phyloP scores from a whole-genome alignment of 2,888 invertebrate species.

The Bellardia bayeri region DNA sequence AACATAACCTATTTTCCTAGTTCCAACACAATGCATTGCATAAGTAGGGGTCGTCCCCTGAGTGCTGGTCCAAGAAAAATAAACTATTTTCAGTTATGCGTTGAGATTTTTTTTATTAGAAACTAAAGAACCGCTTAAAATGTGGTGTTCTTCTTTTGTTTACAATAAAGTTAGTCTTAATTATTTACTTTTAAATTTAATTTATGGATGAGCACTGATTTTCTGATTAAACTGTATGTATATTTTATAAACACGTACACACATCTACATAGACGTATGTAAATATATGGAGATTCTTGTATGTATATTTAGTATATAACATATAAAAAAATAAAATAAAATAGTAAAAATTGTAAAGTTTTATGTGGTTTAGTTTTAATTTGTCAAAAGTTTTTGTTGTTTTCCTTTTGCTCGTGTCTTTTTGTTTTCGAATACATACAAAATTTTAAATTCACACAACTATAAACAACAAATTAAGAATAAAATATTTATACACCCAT shows the following conservation, averaged over 20 bases:
- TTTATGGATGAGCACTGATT: too few relatives aligned
- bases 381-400: slow-evolving; percentile 61
- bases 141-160: too few relatives aligned
- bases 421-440: slow-evolving; percentile 44
- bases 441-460: slow-evolving; percentile 34
- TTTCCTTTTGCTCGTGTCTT: slow-evolving; percentile 22
- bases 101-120: too few relatives aligned
- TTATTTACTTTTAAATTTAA: too few relatives aligned
- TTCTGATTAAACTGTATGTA: not conserved
- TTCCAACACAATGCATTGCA: too few relatives aligned
- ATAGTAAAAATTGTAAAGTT: slow-evolving; percentile 32
- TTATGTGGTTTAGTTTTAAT: slow-evolving; percentile 67
- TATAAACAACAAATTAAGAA: slow-evolving; percentile 49
- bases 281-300: not conserved
- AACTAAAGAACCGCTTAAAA: too few relatives aligned
- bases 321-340: slow-evolving; percentile 14
- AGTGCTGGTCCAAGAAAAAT: too few relatives aligned
- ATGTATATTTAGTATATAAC: not conserved
- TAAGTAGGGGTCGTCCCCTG: too few relatives aligned
- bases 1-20: too few relatives aligned
- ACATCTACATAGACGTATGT: not conserved
- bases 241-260: not conserved
- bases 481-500: slow-evolving; percentile 36
- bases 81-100: too few relatives aligned
- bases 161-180: too few relatives aligned